phyloP scores from a whole-genome alignment of 2,888 invertebrate genomes.

The Podabrus alpinus region DNA sequence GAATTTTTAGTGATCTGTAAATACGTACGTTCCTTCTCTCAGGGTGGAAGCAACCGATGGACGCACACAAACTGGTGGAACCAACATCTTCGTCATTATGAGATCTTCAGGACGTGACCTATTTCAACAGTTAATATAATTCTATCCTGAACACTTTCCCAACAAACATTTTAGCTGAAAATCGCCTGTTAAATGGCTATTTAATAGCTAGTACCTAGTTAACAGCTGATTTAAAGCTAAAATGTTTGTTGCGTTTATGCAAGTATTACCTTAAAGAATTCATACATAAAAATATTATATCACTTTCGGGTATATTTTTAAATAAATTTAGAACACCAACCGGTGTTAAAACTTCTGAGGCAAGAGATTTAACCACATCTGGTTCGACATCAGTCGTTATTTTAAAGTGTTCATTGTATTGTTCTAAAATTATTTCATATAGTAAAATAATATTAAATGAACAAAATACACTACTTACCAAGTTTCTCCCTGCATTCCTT shows the following conservation, averaged over 20 bases:
- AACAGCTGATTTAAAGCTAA: no score
- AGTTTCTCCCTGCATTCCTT: neutral
- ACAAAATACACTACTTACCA: neutral
- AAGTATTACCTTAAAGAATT: slow-evolving; percentile 47
- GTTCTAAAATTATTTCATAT: neutral
- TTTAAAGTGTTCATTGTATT: neutral
- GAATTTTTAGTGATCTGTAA: neutral
- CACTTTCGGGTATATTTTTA: slow-evolving; percentile 73
- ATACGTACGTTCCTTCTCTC: slow-evolving; percentile 86
- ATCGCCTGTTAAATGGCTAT: no score
- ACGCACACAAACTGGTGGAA: slow-evolving; percentile 95
- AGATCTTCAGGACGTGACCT: slow-evolving; percentile 81
- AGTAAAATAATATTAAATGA: neutral
- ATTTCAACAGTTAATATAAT: slow-evolving; percentile 39
- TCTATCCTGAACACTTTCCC: neutral
- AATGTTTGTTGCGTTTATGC: no score
- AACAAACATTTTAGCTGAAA: no score
- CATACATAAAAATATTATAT: slow-evolving; percentile 58
- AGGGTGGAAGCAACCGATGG: slow-evolving; percentile 95
- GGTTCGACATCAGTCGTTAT: neutral
- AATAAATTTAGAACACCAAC: slow-evolving; percentile 79
- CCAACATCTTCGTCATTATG: slow-evolving; percentile 88
- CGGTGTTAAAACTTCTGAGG: slow-evolving; percentile 67
- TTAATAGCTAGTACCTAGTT: no score
- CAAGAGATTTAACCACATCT: neutral